phyloP scores from a whole-genome alignment of 2,797 vertebrate genomes.

The Helicolenus hilgendorfi region DNA sequence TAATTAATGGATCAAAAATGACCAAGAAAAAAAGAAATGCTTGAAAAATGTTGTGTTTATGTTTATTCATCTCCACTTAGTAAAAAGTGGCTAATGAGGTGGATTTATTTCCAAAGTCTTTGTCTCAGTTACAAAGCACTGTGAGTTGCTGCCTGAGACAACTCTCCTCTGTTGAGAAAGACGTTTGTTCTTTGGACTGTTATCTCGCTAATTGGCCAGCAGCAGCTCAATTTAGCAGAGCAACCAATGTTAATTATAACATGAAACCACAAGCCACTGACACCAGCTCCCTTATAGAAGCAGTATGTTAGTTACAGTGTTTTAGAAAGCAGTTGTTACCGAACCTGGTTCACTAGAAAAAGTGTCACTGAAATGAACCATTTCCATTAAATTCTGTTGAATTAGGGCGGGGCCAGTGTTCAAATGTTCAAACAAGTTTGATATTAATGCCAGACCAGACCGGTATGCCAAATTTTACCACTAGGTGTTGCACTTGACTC shows the following conservation, averaged over 20 bases:
- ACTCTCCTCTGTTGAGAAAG: constrained; percentile 16
- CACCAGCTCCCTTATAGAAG: background rate
- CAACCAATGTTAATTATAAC: constrained; percentile 40
- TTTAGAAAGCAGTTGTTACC: background rate
- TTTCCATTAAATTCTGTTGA: background rate
- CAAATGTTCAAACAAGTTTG: background rate
- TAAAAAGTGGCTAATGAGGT: constrained; percentile 31
- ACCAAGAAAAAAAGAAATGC: background rate
- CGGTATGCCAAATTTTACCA: background rate
- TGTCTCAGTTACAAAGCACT: constrained; percentile 36
- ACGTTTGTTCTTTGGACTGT: constrained; percentile 40
- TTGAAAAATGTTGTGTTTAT: background rate
- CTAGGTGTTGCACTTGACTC: background rate
- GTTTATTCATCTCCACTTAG: constrained; percentile 1
- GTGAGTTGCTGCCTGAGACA: constrained; percentile 13
- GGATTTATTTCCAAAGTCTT: constrained; percentile 18
- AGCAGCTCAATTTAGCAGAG: constrained; percentile 22
- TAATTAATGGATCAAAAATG: background rate
- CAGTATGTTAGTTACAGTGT: background rate
- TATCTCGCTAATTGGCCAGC: constrained; percentile 60
- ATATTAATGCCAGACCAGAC: background rate
- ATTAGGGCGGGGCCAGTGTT: background rate
- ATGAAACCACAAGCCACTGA: constrained; percentile 7
- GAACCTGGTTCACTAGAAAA: background rate
- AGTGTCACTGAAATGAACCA: background rate